These are phyloP conservation scores for Tricholaema leucomelas DNA, from an alignment of 2,113 vertebrate species.

Conservation along the genomic window DNA sequence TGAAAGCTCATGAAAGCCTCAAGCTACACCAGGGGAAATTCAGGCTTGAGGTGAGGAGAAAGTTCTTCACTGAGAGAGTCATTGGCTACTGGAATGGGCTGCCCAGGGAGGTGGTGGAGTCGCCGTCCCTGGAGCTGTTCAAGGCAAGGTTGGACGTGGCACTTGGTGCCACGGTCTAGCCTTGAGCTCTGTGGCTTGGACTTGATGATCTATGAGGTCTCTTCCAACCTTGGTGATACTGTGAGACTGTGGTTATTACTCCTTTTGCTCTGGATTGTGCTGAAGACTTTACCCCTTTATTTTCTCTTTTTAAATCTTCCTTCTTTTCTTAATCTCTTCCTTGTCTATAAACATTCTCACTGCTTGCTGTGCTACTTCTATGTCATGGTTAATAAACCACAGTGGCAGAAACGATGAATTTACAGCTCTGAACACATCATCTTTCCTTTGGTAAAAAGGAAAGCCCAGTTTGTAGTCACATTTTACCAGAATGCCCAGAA, in stretches of 20 bases:
- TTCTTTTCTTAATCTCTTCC: slow-evolving; percentile 36
- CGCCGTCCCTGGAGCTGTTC: too few species aligned
- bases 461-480: slow-evolving; percentile 40
- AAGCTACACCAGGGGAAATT: too few species aligned
- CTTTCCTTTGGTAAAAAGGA: slow-evolving; percentile 57
- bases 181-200: too few species aligned
- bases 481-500: slow-evolving; percentile 6
- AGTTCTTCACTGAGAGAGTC: too few species aligned
- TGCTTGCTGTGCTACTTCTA: slow-evolving; percentile 26
- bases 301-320: not conserved
- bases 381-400: slow-evolving; percentile 30
- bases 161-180: too few species aligned
- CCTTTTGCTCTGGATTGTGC: not conserved
- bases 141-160: too few species aligned
- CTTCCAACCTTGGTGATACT: too few species aligned
- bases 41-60: too few species aligned
- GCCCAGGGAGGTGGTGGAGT: too few species aligned
- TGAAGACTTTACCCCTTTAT: not conserved
- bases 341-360: not conserved
- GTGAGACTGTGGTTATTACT: too few species aligned
- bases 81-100: too few species aligned
- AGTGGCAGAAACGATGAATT: slow-evolving; percentile 13
- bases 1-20: not conserved
- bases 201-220: too few species aligned
- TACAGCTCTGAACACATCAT: slow-evolving; percentile 20